Evolutionary conservation across 2,797 vertebrate species (phyloP), one percentile per base, ranked within the genome.

Genomic region (Notolabrus celidotus): DNA sequence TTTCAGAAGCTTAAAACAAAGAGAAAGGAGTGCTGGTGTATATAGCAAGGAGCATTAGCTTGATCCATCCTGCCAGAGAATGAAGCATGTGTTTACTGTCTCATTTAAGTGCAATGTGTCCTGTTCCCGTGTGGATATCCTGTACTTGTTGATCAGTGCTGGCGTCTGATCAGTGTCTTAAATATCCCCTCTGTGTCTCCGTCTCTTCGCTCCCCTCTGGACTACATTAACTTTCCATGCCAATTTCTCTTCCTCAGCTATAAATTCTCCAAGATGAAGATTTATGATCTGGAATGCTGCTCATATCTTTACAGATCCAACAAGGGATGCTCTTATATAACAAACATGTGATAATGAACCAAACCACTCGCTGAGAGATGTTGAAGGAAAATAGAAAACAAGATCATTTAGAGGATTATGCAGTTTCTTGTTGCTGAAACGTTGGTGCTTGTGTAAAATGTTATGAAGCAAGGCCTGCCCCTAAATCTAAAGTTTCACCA

Each of bases 1-100:
- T 78, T 78, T 46, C 72, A 64, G 33, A 68, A 54, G 29, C 51
- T 42, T 25, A 60, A 67, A 79, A 49, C 36, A 65, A 56, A 67
- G 34, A 41, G 67, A 45, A 25, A 38, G 49, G 16, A 58, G 34
- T 42, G 9, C 56, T 16, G 39, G 39, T 56, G n/a, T 66, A n/a
- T 55, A 42, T 52, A 53, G 17, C 53, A 62, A 65, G 41, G 50
- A 66, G 25, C 56, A 52, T 71, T 46, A 61, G n/a, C 51, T 25
- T 52, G 33, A 84, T 51, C 53, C 50, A 25, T 56, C 23, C 27
- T 66, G 29, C 62, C n/a, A 31, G 4, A 27, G 56, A 69, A 23
- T 12, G 43, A 59, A 23, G 19, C 0, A 6, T 46, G 29, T 25
- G 22, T 66, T 39, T 77, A 8, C 10, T 38, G 7, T 38, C 23